Evolutionary conservation across 2,888 invertebrate species (phyloP), one percentile per base, ranked within the genome.

Genomic region (Sinotaia quadrata): DNA sequence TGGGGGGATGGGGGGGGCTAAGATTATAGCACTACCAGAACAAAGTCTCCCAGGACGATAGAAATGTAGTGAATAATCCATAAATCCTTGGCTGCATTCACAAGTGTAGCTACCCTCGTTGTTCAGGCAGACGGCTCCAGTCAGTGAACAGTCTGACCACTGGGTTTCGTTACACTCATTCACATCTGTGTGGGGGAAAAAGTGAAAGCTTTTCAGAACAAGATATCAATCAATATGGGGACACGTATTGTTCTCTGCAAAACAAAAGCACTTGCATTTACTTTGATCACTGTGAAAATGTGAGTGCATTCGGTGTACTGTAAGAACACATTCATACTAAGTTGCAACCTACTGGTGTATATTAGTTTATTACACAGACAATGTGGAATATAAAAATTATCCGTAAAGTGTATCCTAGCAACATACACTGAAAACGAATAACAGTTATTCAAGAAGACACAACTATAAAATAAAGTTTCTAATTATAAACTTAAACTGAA

Each of bases 11-110:
- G n/a, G n/a, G n/a, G n/a, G n/a, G n/a, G n/a, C n/a, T n/a, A n/a
- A n/a, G n/a, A n/a, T n/a, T n/a, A n/a, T n/a, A n/a, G n/a, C n/a
- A 70, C 12, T 71, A 79, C 81, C 74, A 36, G 71, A 72, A 72
- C 81, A 81, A 0, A 67, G 52, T 12, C 75, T 68, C 0, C 81
- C 81, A 1, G 75, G 76, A 12, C 63, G 51, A n/a, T 21, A n/a
- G 0, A 54, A 10, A 21, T 73, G 54, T 0, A 29, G 31, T 10
- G 78, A 78, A 58, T 77, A 75, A 49, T 81, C 81, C 29, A 77
- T 54, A 49, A 72, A 79, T 18, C 71, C 74, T 2, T 44, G 10
- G 24, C 57, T 44, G 57, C 81, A 81, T 3, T 68, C 56, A 67
- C 81, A 81, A 31, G 62, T 67, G 58, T 77, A 81, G 21, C 75